phyloP scores from a whole-genome alignment of 2,797 vertebrate species.

The Amblyraja radiata region DNA sequence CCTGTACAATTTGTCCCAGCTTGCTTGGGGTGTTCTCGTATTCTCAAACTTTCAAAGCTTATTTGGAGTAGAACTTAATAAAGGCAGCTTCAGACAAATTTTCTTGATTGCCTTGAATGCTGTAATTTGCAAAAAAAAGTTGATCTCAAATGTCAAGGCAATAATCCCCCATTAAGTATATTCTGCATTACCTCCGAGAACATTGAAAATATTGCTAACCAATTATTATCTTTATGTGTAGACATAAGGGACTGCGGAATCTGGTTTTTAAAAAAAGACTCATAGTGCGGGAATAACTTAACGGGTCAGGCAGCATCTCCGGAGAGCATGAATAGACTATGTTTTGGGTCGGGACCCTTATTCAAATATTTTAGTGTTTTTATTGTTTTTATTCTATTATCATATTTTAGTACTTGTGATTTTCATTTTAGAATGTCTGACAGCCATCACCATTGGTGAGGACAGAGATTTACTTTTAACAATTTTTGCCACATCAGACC shows the following conservation, averaged over 20 bases:
- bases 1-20: constrained; percentile 49
- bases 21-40: neutral
- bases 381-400: no score
- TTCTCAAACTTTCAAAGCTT: constrained; percentile 23
- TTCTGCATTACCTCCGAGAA: neutral
- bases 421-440: neutral
- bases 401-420: neutral
- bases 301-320: no score
- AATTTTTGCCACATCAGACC: neutral
- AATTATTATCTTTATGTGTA: neutral
- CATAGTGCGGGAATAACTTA: no score
- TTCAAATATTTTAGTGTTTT: no score
- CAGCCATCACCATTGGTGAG: neutral
- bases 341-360: no score
- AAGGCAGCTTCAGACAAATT: neutral
- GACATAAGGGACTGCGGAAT: no score
- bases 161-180: neutral
- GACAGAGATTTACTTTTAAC: neutral
- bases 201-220: neutral
- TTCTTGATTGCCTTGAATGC: neutral
- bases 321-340: no score
- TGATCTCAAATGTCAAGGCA: neutral
- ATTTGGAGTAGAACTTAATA: neutral
- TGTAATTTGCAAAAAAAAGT: constrained; percentile 3
- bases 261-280: no score